phyloP scores from a whole-genome alignment of 1,140 invertebrate genomes.

The Dendrolimus punctatus region DNA sequence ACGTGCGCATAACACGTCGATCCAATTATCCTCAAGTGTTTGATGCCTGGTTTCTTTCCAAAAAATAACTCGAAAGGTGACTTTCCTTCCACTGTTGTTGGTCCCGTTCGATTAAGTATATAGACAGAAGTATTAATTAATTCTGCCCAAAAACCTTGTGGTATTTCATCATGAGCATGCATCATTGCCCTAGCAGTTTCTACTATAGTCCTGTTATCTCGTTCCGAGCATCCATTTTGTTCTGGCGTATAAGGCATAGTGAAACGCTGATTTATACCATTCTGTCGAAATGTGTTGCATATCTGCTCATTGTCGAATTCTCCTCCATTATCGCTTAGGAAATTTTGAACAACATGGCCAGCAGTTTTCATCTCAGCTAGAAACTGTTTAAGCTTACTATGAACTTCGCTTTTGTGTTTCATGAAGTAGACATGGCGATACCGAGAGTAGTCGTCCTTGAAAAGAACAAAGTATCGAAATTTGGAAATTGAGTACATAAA shows the following conservation, averaged over 20 bases:
- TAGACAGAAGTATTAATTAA: slow-evolving; percentile 1
- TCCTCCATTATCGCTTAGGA: slow-evolving; percentile 3
- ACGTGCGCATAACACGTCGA: no score
- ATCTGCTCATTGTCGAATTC: slow-evolving; percentile 4
- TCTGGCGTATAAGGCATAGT: no score
- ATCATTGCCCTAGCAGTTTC: slow-evolving; percentile 1
- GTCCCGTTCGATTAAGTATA: not conserved
- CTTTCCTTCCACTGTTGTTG: not conserved
- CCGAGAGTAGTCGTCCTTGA: slow-evolving; percentile 4
- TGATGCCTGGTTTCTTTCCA: not conserved
- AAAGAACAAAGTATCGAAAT: slow-evolving; percentile 3
- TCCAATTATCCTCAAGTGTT: not conserved
- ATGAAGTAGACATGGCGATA: slow-evolving; percentile 2
- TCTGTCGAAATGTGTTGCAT: slow-evolving; percentile 2
- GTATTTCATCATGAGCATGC: not conserved
- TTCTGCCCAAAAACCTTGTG: slow-evolving; percentile 1
- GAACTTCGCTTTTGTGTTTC: slow-evolving; percentile 1
- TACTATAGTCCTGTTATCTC: slow-evolving; percentile 3
- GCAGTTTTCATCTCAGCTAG: not conserved
- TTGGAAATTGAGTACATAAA: not conserved
- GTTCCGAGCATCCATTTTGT: not conserved
- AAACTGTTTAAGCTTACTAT: not conserved
- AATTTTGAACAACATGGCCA: not conserved
- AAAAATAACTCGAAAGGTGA: not conserved
- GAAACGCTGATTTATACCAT: not conserved